Conservation (phyloP, 1,140 invertebrate species). For the Achroia grisella region DNA sequence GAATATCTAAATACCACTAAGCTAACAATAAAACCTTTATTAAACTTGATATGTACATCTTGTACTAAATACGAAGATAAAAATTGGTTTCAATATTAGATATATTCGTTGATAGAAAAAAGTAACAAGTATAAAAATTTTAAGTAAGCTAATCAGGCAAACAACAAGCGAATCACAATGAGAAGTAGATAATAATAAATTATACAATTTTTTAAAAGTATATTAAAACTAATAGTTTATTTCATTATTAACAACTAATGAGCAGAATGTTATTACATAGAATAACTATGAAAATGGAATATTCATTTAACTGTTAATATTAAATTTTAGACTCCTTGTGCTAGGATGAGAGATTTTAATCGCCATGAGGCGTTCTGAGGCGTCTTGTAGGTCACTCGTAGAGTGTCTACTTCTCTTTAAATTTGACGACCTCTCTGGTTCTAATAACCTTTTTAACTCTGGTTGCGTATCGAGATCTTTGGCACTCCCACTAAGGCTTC, state of each 20-base stretch:
- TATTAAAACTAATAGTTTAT: background rate
- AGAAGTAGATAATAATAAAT: slow-evolving; percentile 8
- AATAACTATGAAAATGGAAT: slow-evolving; percentile 41
- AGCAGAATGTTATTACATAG: slow-evolving; percentile 38
- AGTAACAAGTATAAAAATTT: slow-evolving; percentile 12
- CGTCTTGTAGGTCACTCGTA: slow-evolving; percentile 62
- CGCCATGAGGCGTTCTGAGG: slow-evolving; percentile 56
- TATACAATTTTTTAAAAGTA: slow-evolving; percentile 5
- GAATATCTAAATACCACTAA: slow-evolving; percentile 19
- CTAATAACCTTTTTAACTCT: slow-evolving; percentile 42
- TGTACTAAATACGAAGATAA: slow-evolving; percentile 12
- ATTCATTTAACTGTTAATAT: slow-evolving; percentile 55
- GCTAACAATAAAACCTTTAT: slow-evolving; percentile 26
- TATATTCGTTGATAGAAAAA: slow-evolving; percentile 34
- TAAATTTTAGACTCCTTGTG: slow-evolving; percentile 66
- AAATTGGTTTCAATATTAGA: slow-evolving; percentile 10
- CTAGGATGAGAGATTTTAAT: slow-evolving; percentile 52
- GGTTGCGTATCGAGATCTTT: slow-evolving; percentile 38
- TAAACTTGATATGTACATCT: slow-evolving; percentile 51
- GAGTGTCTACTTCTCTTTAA: slow-evolving; percentile 63
- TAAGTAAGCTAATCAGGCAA: background rate
- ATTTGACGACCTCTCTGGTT: slow-evolving; percentile 39
- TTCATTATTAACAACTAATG: slow-evolving; percentile 35
- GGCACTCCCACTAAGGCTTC: slow-evolving; percentile 42
- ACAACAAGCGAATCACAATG: slow-evolving; percentile 8